These are phyloP conservation scores for Sericinus montela DNA, from an alignment of 2,888 invertebrate genomes.

Conservation along the genomic window DNA sequence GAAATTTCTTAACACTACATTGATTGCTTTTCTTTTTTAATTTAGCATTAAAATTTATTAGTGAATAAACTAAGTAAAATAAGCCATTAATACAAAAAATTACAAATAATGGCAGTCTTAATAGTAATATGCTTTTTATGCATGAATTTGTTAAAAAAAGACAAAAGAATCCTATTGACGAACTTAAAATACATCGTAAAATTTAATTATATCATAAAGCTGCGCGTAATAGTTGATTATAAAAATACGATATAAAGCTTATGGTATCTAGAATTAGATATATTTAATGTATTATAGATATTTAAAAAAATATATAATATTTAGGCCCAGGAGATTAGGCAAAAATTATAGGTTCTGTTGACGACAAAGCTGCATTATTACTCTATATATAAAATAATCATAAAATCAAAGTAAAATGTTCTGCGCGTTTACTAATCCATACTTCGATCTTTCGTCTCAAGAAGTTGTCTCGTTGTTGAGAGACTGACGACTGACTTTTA, in stretches of 20 bases:
- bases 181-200: neutral
- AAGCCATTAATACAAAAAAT: constrained; percentile 34
- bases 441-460: too few relatives aligned
- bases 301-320: neutral
- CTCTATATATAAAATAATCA: too few relatives aligned
- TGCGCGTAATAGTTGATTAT: constrained; percentile 8
- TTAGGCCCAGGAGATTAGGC: neutral
- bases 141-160: too few relatives aligned
- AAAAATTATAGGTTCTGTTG: too few relatives aligned
- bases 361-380: too few relatives aligned
- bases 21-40: constrained; percentile 52
- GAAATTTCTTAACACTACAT: constrained; percentile 9
- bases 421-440: too few relatives aligned
- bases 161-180: neutral
- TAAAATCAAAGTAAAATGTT: too few relatives aligned
- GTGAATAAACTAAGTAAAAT: constrained; percentile 37
- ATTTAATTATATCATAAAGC: constrained; percentile 7
- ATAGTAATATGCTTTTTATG: constrained; percentile 25
- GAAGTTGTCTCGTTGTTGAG: too few relatives aligned
- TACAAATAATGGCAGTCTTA: constrained; percentile 35
- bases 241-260: too few relatives aligned
- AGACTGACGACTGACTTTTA: too few relatives aligned
- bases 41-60: constrained; percentile 38
- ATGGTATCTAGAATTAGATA: too few relatives aligned
- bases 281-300: neutral